phyloP scores from a whole-genome alignment of 2,797 vertebrate genomes.

The Pseudotriccus pelzelni region DNA sequence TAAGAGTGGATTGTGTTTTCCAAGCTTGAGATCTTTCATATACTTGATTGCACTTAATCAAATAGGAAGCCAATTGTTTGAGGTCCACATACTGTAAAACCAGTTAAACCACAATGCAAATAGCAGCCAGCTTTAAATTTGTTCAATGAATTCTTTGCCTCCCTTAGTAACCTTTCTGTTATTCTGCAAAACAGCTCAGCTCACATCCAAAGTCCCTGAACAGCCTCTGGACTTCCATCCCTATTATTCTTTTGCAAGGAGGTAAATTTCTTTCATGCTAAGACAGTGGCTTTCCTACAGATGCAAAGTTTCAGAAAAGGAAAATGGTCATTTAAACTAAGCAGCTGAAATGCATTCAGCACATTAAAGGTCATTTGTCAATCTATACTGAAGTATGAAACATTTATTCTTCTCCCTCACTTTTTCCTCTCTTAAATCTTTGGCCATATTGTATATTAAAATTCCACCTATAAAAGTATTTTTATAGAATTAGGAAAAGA shows the following conservation, averaged over 20 bases:
- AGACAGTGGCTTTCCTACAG: not conserved
- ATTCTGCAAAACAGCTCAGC: conserved; percentile 84
- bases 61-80: not conserved
- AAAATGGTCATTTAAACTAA: not conserved
- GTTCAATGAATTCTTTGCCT: not conserved
- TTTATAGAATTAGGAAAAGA: not conserved
- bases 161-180: conserved; percentile 79
- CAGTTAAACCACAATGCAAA: not conserved
- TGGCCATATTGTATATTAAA: not conserved
- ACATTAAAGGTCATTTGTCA: not conserved
- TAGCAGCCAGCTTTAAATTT: not conserved
- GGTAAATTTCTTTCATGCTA: conserved; percentile 54
- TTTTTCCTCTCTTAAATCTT: not conserved
- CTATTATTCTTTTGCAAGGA: conserved; percentile 81
- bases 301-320: not conserved
- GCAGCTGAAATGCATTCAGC: not conserved
- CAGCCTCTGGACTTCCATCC: conserved; percentile 76
- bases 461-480: not conserved
- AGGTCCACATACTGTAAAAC: not conserved
- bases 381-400: not conserved
- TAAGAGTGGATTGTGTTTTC: not conserved
- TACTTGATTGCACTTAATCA: accelerated
- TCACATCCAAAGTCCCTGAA: conserved; percentile 80
- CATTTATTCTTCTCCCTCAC: not conserved
- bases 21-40: not conserved